phyloP scores from a whole-genome alignment of 2,797 vertebrate genomes.

The Paedocypris micromegethes region DNA sequence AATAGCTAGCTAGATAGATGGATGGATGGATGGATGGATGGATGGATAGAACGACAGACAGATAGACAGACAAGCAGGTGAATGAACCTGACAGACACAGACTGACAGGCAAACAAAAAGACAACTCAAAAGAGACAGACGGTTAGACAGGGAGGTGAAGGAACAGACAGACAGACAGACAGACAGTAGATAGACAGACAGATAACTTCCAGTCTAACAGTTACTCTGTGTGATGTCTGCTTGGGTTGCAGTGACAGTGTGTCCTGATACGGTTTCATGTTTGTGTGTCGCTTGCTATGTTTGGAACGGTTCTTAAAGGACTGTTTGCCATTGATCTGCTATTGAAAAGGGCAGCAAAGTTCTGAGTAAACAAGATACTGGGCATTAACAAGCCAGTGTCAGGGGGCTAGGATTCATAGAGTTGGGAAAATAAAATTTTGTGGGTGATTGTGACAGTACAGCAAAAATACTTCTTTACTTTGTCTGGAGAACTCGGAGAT shows the following conservation, averaged over 20 bases:
- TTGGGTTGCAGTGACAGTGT: constrained; percentile 39
- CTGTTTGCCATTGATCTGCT: constrained; percentile 17
- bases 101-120: background rate
- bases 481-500: too few relatives aligned
- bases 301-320: constrained; percentile 39
- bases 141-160: too few relatives aligned
- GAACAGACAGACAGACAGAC: too few relatives aligned
- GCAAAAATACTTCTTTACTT: too few relatives aligned
- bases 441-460: too few relatives aligned
- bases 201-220: background rate
- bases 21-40: background rate
- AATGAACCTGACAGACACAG: constrained; percentile 3
- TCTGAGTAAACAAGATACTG: constrained; percentile 24
- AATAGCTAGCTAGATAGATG: background rate
- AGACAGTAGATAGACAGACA: too few relatives aligned
- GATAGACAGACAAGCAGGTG: background rate
- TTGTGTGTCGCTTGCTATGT: constrained; percentile 35
- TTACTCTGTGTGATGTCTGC: constrained; percentile 25
- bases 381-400: constrained; percentile 3
- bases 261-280: constrained; percentile 45
- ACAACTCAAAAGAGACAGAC: too few relatives aligned
- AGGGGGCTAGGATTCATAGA: background rate
- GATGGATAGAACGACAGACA: background rate
- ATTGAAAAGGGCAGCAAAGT: constrained; percentile 23
- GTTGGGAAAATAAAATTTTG: too few relatives aligned